Evolutionary conservation across 2,113 vertebrate genomes (phyloP), one percentile per base, ranked within the genome.

Genomic region (Pyxicephalus adspersus): DNA sequence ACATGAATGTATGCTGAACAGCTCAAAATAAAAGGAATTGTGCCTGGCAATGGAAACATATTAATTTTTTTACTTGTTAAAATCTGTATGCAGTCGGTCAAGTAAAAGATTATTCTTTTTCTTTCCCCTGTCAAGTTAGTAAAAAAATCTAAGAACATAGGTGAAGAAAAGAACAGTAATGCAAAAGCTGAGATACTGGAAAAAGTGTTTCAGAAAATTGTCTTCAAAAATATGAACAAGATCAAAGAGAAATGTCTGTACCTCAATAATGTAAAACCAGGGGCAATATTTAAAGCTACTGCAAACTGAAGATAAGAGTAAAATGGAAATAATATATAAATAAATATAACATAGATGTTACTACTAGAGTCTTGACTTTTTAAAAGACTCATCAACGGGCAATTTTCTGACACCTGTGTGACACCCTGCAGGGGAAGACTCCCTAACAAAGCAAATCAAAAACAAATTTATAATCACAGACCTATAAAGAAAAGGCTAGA

Each of bases 11-110:
- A 64, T 28, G 29, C 70, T 64, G 70, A 81, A 58, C 73, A 29
- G 26, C 22, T 55, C 34, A n/a, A 63, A 73, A 34, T 61, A 63
- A 81, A 74, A 81, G 65, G n/a, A 52, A 70, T 81, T 81, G 19
- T 66, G 51, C 50, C 70, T 34, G 51, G 22, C 61, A 34, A 75
- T 58, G 52, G 68, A 55, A 54, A 63, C 45, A 80, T 54, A 22
- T 29, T n/a, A 16, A 29, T 52, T 64, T 52, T 22, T 73, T 64
- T 15, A 9, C 18, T 75, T 45, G 79, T 65, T 66, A 26, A 55
- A 66, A 58, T 66, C 60, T 20, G 29, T 73, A 38, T 58, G 72
- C 29, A 7, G 5, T 26, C 34, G 60, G 79, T 64, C 68, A 64
- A 64, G 25, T 31, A 19, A 18, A 15, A 52, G 26, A 55, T 81